Base-by-base conservation (phyloP, 2,797 vertebrate species). In the Pitangus sulphuratus region DNA sequence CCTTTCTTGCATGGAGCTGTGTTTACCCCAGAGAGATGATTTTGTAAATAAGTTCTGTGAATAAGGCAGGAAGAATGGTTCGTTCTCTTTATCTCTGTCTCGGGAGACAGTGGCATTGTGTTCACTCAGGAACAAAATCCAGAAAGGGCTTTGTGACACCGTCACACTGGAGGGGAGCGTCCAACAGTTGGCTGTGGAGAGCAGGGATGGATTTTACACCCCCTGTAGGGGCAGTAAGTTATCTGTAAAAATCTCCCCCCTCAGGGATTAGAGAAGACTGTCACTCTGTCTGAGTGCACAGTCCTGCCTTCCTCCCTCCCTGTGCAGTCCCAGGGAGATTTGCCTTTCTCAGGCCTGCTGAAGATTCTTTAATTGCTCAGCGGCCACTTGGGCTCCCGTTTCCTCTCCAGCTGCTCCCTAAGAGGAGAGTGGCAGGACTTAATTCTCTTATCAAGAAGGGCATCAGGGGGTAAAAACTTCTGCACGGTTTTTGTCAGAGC, bases 391-490 rank as follows among this genome's bases (percentile, higher is more conserved):
- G 76, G 74, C 62, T 87, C 61, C 44, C 31, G 53, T 80, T 95
- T 92, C 45, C 85, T 93, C 64, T 92, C 70, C 88, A 89, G 90
- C 90, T 87, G 86, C 81, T 93, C 50, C 20, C 22, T 47, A 84
- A 78, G 35, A 54, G 64, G 48, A 90, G 81, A 92, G 71, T 53
- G 89, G 75, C 91, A 87, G 78, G 82, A 82, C 84, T 82, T 90
- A 75, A 87, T 93, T 93, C 83, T 76, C 66, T 92, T 94, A 91
- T 90, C 90, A 68, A 54, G 80, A 54, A 85, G 83, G 85, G 64
- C 84, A 95, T 89, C 35, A 0, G 25, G 8, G 85, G 84, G 77
- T 76, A 93, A 89, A 94, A 97, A 96, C 91, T 95, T 97, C 56
- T 80, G 64, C 70, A 30, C 60, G 53, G 74, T 61, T 95, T 93